Evolutionary conservation across 1,140 invertebrate species (phyloP).

Genomic region (Drosophila orosa): DNA sequence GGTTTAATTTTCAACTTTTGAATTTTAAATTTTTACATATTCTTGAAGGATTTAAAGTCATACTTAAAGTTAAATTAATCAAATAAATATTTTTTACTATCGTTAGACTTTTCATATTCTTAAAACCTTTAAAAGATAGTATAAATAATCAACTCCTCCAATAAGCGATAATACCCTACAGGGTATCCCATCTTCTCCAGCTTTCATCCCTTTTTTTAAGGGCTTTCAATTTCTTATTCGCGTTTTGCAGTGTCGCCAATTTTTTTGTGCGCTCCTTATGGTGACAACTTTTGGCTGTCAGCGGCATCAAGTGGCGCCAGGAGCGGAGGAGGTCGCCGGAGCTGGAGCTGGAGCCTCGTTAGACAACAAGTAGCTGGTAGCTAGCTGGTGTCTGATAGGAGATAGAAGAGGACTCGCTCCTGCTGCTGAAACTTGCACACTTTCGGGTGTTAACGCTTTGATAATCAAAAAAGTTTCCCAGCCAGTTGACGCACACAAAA

Average conservation of each 20-base stretch:
- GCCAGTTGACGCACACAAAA: slow-evolving; percentile 76
- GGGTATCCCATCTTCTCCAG: slow-evolving; percentile 38
- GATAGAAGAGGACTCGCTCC: slow-evolving; percentile 44
- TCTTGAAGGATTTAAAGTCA: too few relatives aligned
- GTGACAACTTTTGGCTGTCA: slow-evolving; percentile 78
- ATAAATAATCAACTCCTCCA: neutral
- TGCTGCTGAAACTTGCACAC: slow-evolving; percentile 69
- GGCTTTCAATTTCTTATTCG: slow-evolving; percentile 39
- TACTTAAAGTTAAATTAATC: too few relatives aligned
- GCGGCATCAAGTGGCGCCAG: slow-evolving; percentile 59
- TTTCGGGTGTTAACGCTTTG: slow-evolving; percentile 80
- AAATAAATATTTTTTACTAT: too few relatives aligned
- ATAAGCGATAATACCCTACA: neutral
- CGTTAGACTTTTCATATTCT: neutral
- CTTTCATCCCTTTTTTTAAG: neutral
- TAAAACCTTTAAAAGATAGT: neutral
- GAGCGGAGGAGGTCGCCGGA: slow-evolving; percentile 18
- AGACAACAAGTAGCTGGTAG: slow-evolving; percentile 76
- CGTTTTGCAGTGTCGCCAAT: slow-evolving; percentile 74
- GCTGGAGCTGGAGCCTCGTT: slow-evolving; percentile 57
- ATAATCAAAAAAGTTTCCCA: slow-evolving; percentile 79
- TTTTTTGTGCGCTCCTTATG: slow-evolving; percentile 54
- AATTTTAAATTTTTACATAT: too few relatives aligned
- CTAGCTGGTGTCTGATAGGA: slow-evolving; percentile 35
- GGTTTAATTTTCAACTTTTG: too few relatives aligned